Evolutionary conservation across 2,113 vertebrate species (phyloP), one percentile per base, ranked within the genome.

Genomic region (Hippocampus barbouri): DNA sequence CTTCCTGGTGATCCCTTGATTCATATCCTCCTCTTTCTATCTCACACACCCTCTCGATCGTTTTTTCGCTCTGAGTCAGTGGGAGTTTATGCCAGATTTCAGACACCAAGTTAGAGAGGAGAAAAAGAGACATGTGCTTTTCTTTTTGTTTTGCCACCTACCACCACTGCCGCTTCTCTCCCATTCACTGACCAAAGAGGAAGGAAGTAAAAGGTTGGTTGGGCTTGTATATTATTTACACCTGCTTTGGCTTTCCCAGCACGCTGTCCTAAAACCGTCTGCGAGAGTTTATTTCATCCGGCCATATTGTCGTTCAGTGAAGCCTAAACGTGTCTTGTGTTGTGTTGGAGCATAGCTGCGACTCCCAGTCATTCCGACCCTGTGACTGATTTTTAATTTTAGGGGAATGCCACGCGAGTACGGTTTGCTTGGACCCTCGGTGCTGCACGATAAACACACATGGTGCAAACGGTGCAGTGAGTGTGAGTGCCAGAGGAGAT

Each of bases 51-150:
- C 57, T 70, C 25, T 77, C 62, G 68, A 30, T 65, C 61, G 66
- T 60, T 70, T 81, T 68, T 51, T 0, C 14, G 64, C 67, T 59
- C 79, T 61, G 60, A 78, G 51, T 67, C 72, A 34, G 47, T 38
- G 66, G 49, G 49, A 34, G 71, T 75, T 80, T 76, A 81, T 83
- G 76, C 84, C 69, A 74, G 45, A 16, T 75, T 65, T 1, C 66
- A 53, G 72, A 65, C 70, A 1, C 51, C 45, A 25, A 68, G 68
- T 73, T 11, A 23, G 65, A 53, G 68, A 76, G 79, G 79, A 51
- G 15, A 25, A 53, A 78, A 77, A 45, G 79, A 88, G 86, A 86
- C 86, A 90, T 91, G 88, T 85, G 77, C 85, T 84, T 83, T 72
- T 68, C 66, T 66, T 27, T 66, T 27, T 27, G 40, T 75, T 82